A percentile compares a stretch with the other conserved stretches of the same genome.
Evolutionary conservation across 1,140 invertebrate genomes (phyloP).

Genomic region (Philotrypesis tridentata): DNA sequence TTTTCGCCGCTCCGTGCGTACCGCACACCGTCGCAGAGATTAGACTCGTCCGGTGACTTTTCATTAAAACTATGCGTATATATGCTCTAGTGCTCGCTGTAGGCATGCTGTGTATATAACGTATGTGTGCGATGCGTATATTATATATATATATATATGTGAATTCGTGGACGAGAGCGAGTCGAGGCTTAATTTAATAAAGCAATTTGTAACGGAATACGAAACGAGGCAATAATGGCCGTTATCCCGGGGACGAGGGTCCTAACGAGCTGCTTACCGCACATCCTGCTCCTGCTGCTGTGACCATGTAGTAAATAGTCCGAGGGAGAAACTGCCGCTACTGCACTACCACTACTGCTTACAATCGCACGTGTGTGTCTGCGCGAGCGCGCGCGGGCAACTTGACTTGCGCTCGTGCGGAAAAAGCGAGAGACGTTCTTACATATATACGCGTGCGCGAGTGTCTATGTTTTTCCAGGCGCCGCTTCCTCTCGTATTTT

Average conservation of each 20-base stretch:
- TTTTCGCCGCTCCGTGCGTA: too few relatives aligned
- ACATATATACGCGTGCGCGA: background rate
- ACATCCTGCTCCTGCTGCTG: conserved; percentile 38
- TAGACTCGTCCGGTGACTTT: background rate
- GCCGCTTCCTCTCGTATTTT: background rate
- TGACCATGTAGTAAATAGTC: background rate
- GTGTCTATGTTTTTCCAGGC: background rate
- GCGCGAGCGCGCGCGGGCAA: background rate
- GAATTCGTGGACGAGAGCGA: background rate
- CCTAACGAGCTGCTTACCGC: conserved; percentile 64
- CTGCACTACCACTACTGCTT: background rate
- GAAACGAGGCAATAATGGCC: conserved; percentile 63
- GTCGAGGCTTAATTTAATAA: conserved; percentile 49
- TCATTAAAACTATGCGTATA: too few relatives aligned
- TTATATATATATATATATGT: background rate
- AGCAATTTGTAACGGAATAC: conserved; percentile 60
- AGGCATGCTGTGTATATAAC: background rate
- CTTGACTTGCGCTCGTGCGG: conserved; percentile 1
- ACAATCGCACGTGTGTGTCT: background rate
- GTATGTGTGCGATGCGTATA: too few relatives aligned
- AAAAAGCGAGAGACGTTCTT: background rate
- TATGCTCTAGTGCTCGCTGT: too few relatives aligned
- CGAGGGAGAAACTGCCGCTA: background rate
- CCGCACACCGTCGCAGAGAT: too few relatives aligned
- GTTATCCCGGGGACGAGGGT: conserved; percentile 53